phyloP scores from a whole-genome alignment of 2,113 vertebrate genomes.

The Phyllopteryx taeniolatus region DNA sequence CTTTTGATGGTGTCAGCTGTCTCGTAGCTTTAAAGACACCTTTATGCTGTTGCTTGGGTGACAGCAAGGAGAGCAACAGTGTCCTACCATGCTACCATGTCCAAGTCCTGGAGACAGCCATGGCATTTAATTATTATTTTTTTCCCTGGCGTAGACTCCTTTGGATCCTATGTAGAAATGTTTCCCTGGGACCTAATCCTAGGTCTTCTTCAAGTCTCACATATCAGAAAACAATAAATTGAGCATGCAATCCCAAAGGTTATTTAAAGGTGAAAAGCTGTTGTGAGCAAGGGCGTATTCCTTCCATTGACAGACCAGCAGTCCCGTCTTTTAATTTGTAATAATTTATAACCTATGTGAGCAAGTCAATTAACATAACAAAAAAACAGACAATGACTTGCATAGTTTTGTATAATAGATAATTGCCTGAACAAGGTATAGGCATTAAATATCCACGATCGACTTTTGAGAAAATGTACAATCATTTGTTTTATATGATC shows the following conservation, averaged over 20 bases:
- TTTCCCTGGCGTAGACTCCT: constrained; percentile 17
- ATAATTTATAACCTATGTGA: background rate
- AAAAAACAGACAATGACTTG: no score
- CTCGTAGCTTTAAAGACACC: constrained; percentile 47
- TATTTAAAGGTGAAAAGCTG: constrained; percentile 11
- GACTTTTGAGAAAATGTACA: no score
- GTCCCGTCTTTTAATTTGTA: background rate
- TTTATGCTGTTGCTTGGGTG: constrained; percentile 35
- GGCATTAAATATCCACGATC: no score
- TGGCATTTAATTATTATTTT: constrained; percentile 30
- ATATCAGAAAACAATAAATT: constrained; percentile 13
- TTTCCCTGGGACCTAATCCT: constrained; percentile 28
- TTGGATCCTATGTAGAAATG: constrained; percentile 19
- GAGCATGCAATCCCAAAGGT: constrained; percentile 16
- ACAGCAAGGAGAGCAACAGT: constrained; percentile 14
- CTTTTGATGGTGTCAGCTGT: constrained; percentile 50
- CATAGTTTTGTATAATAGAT: no score
- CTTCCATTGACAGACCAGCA: background rate
- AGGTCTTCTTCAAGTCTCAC: constrained; percentile 11
- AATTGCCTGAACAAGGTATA: no score
- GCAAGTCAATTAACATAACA: background rate
- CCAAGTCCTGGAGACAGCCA: constrained; percentile 29
- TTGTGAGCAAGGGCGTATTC: background rate
- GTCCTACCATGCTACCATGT: background rate
- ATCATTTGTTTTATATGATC: no score